Conservation (phyloP, 2,797 vertebrate species). For the Tarsius wallacei region DNA sequence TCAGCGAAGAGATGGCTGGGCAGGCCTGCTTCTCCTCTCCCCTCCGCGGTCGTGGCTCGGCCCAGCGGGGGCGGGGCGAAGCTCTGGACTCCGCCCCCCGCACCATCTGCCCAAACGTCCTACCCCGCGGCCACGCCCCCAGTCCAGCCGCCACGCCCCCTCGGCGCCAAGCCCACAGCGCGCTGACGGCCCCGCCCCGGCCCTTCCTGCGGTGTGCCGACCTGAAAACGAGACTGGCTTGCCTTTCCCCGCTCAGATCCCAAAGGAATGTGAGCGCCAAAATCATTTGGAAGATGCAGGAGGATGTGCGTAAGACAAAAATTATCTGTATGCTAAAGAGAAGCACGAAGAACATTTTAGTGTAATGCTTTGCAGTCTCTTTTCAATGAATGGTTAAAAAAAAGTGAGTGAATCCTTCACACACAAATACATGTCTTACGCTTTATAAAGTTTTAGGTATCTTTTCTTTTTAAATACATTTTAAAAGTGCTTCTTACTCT, state of each 20-base stretch:
- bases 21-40: background rate
- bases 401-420: background rate
- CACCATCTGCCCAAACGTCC: slow-evolving; percentile 54
- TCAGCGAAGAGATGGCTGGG: background rate
- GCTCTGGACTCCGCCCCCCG: too few species aligned
- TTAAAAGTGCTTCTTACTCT: background rate
- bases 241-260: background rate
- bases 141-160: too few species aligned
- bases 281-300: background rate
- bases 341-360: background rate
- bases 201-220: too few species aligned
- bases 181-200: rapidly evolving
- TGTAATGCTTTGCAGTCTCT: background rate
- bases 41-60: background rate
- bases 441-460: background rate
- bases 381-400: background rate
- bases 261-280: background rate
- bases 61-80: rapidly evolving
- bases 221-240: background rate
- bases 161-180: too few species aligned
- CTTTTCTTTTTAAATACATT: background rate
- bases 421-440: background rate
- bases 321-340: background rate
- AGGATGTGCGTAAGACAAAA: background rate
- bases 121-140: too few species aligned